A percentile compares a stretch with the other conserved stretches of the same genome.
These are phyloP conservation scores for Pithys albifrons DNA, from an alignment of 2,113 vertebrate genomes.

Conservation along the genomic window DNA sequence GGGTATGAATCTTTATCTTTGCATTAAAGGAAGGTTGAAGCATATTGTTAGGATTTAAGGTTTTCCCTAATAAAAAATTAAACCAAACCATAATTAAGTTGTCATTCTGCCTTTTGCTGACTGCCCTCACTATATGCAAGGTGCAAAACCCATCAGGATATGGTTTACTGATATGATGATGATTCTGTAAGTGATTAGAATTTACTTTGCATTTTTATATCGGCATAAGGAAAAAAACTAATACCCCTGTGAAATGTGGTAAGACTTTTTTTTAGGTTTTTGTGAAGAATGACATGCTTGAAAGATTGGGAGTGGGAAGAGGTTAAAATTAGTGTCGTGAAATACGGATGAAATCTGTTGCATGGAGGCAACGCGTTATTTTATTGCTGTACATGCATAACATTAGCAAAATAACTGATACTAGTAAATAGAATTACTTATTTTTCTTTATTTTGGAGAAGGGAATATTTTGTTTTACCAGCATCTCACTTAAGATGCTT, in stretches of 20 bases:
- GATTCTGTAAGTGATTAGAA: neutral
- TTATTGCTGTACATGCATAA: neutral
- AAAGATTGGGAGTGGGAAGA: conserved; percentile 14
- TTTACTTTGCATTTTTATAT: neutral
- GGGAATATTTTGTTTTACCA: neutral
- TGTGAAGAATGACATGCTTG: neutral
- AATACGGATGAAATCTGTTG: conserved; percentile 27
- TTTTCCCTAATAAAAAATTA: neutral
- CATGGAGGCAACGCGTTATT: neutral
- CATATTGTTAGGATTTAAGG: neutral
- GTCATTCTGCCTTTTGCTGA: neutral
- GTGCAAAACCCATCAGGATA: neutral
- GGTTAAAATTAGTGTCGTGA: conserved; percentile 7
- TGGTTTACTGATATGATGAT: neutral
- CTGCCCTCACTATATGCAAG: neutral
- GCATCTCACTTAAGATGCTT: neutral
- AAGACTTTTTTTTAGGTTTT: neutral
- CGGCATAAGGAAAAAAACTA: neutral
- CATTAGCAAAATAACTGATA: neutral
- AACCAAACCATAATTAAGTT: neutral
- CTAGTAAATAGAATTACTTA: neutral
- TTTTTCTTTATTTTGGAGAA: neutral
- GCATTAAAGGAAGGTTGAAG: neutral
- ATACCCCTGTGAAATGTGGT: neutral
- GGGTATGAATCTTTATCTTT: neutral